phyloP scores from a whole-genome alignment of 2,888 invertebrate species.

The Charanyca ferruginea region DNA sequence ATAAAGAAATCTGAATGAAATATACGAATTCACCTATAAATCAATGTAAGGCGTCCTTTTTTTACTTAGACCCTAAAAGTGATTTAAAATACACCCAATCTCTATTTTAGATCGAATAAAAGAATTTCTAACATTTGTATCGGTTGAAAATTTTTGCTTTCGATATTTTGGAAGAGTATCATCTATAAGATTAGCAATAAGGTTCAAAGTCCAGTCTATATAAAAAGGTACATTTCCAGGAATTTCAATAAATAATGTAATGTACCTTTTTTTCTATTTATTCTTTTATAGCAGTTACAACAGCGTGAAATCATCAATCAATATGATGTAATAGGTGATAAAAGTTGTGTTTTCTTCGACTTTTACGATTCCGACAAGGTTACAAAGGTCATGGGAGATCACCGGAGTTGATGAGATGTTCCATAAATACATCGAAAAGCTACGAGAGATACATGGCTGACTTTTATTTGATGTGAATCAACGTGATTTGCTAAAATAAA shows the following conservation, averaged over 20 bases:
- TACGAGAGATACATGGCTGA: conserved; percentile 2
- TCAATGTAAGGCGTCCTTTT: too few relatives aligned
- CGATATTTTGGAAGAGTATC: conserved; percentile 2
- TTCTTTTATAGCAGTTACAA: conserved; percentile 7
- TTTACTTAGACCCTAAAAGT: too few relatives aligned
- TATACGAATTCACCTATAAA: too few relatives aligned
- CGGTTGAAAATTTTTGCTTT: background rate
- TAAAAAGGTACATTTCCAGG: background rate
- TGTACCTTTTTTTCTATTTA: background rate
- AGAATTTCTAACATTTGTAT: background rate
- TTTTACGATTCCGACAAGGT: conserved; percentile 14
- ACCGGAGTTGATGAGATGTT: background rate
- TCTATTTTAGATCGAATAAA: too few relatives aligned
- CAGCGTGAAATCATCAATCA: conserved; percentile 27
- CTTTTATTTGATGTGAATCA: conserved; percentile 4
- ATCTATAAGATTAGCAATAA: background rate
- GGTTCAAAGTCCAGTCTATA: background rate
- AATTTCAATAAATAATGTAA: conserved; percentile 1
- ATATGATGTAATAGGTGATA: conserved; percentile 22
- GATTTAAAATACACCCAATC: too few relatives aligned
- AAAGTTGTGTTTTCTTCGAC: conserved; percentile 37
- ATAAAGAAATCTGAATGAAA: background rate
- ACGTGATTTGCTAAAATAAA: background rate
- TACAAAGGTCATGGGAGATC: conserved; percentile 20
- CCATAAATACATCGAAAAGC: conserved; percentile 11